Evolutionary conservation across 1,140 invertebrate species (phyloP), one percentile per base, ranked within the genome.

Genomic region (Delia radicum): DNA sequence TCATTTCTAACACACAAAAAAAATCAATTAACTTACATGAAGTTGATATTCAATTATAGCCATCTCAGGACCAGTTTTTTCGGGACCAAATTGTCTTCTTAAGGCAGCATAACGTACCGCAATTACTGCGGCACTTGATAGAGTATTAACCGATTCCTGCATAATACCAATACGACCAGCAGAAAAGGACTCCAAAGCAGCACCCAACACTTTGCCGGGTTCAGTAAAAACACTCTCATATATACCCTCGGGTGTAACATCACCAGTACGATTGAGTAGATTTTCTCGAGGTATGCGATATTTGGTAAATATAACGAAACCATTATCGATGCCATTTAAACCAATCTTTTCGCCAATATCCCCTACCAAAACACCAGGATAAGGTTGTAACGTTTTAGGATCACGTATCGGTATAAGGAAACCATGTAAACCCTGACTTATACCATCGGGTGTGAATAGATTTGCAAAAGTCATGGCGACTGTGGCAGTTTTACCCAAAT

Each of bases 21-120:
- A 55, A 15, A 72, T 61, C 13, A 33, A 3, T 67, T n/a, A 27
- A 87, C 89, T 88, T 80, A 92, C 90, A 87, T 95, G 95, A 69
- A 95, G 87, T 85, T 95, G 95, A 88, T 98, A 98, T 86, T 98
- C 96, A 73, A 99, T 87, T 63, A 98, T 92, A 27, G 96, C 91
- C 72, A 93, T 88, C 88, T 98, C 96, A 71, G 89, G 88, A 74
- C 89, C 88, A 28, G 89, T 86, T 12, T 88, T 84, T 12, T 91
- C 87, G 7, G 92, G 91, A 5, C 95, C 95, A 87, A 98, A 99
- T 88, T 99, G 97, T 86, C 90, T 93, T 55, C 97, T 88, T 0
- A 94, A 93, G 3, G 94, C 95, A 46, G 95, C 94, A 88, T 99
- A 98, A 61, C 97, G 89, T 21, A 97, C 89, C 0, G 96, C 95